Conservation (phyloP, 2,888 invertebrate species). For the Lucinisca nassula region DNA sequence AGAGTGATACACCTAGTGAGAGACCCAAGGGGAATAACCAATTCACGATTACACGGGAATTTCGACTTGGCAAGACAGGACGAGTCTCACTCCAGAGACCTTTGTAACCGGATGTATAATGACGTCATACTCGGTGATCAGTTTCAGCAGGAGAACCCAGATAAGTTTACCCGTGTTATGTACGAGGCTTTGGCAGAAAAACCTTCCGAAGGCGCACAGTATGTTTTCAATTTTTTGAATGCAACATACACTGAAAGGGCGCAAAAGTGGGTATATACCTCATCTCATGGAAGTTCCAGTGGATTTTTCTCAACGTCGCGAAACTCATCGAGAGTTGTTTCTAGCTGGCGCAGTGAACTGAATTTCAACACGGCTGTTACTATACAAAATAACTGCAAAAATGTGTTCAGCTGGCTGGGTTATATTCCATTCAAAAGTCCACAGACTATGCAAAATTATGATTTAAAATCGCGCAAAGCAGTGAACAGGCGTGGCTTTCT, state of each 20-base stretch:
- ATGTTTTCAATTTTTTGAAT: neutral
- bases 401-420: neutral
- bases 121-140: neutral
- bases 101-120: conserved; percentile 18
- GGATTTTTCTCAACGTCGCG: neutral
- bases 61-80: neutral
- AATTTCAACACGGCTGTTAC: neutral
- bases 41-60: conserved; percentile 3
- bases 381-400: neutral
- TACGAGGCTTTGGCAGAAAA: neutral
- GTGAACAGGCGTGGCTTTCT: too few relatives aligned
- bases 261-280: neutral
- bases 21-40: conserved; percentile 35
- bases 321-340: neutral
- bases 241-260: neutral
- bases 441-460: neutral
- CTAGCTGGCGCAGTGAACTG: neutral
- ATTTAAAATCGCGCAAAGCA: neutral
- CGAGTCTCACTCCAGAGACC: neutral
- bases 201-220: neutral
- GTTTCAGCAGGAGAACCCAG: neutral
- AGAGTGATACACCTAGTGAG: conserved; percentile 33
- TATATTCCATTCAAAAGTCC: neutral
- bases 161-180: neutral
- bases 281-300: neutral